Base-by-base conservation (phyloP, 2,888 invertebrate genomes). In the Entomobrya multifasciata region DNA sequence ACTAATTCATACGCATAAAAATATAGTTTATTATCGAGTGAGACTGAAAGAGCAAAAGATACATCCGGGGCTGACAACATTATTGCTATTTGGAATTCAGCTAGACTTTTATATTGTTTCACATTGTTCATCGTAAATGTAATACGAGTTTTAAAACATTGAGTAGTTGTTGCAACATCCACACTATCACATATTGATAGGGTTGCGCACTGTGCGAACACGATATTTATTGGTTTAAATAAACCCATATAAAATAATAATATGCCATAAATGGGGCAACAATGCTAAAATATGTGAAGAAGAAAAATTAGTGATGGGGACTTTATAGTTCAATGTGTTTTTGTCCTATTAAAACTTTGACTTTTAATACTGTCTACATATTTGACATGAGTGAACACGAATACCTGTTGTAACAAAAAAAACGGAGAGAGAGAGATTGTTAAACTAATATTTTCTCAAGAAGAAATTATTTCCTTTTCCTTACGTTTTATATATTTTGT, bases 251-350 rank as follows among this genome's bases (percentile, higher is more conserved):
- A 27, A 41, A 20, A 57, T 60, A 41, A 67, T 67, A 70, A 25
- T 44, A 36, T 36, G 47, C 41, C 44, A 70, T 13, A 60, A 62
- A 25, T 17, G 67, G n/a, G 25, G 36, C 17, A 41, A 70, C 44
- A 70, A 25, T 70, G 44, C 13, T n/a, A n/a, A 36, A 36, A 36
- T 36, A 36, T 36, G 41, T 15, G 44, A 47, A 17, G 20, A 17
- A n/a, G 30, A 17, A 25, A 15, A 70, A 79, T 13, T 65, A 27
- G 52, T 62, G 65, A 62, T 76, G 74, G 47, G 49, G 74, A 62
- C 65, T 83, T 84, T 67, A 67, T 84, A 84, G 84, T 67, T 77
- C 67, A 77, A 84, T 85, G 85, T 79, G 70, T 78, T 79, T n/a
- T n/a, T 85, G 79, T 85, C 79, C 78, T 17, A 79, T 79, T 79